These are phyloP conservation scores for Limnephilus rhombicus DNA, from an alignment of 2,888 invertebrate species.

Conservation along the genomic window DNA sequence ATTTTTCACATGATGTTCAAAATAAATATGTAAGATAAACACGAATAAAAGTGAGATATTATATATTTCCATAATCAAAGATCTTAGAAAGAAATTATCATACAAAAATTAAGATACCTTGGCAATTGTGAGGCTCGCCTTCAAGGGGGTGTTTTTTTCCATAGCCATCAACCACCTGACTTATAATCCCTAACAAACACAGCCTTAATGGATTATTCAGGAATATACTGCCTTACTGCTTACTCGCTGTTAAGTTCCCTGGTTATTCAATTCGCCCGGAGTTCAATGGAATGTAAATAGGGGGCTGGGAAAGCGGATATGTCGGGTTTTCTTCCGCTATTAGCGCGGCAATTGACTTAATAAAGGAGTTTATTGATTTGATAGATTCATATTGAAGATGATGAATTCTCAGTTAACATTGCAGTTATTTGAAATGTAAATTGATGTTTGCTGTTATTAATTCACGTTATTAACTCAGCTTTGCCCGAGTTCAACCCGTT, in stretches of 20 bases:
- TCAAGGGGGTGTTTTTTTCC: slow-evolving; percentile 15
- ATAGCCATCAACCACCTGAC: slow-evolving; percentile 2
- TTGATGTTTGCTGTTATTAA: no score
- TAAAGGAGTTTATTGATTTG: not conserved
- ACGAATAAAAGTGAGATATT: no score
- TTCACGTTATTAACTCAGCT: no score
- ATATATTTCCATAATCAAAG: no score
- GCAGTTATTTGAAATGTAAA: no score
- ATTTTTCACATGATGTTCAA: no score
- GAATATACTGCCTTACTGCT: not conserved
- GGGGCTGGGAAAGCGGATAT: not conserved
- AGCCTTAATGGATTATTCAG: slow-evolving; percentile 27
- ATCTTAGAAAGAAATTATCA: no score
- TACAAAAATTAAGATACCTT: not conserved
- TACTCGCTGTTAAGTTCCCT: not conserved
- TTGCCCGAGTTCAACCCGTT: no score
- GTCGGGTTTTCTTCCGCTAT: not conserved
- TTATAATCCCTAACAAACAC: slow-evolving; percentile 34
- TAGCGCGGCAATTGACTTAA: not conserved
- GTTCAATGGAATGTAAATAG: not conserved
- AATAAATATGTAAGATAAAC: no score
- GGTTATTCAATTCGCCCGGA: not conserved
- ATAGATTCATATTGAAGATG: not conserved
- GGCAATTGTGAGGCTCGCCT: not conserved
- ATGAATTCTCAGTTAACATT: not conserved